A percentile compares a stretch with the other conserved stretches of the same genome.
Evolutionary conservation across 2,888 invertebrate genomes (phyloP).

Genomic region (Bedellia somnulentella): DNA sequence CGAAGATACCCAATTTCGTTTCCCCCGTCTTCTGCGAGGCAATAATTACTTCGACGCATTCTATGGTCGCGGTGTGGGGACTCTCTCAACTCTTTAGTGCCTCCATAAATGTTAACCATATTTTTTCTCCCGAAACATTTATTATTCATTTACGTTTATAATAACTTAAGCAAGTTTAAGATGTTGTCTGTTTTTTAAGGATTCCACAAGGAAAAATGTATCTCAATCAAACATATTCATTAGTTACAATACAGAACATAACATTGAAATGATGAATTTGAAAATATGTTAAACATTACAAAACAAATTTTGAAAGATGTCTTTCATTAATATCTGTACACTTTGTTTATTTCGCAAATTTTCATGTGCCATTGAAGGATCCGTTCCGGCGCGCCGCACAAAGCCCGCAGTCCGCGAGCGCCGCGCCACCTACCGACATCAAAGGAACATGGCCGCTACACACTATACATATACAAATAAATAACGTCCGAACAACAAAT

Average conservation of each 20-base stretch:
- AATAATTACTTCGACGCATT: slow-evolving; percentile 55
- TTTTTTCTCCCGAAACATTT: no score
- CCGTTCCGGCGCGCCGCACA: slow-evolving; percentile 39
- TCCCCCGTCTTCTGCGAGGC: slow-evolving; percentile 35
- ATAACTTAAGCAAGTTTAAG: no score
- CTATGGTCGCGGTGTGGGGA: slow-evolving; percentile 23
- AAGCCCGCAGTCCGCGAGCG: slow-evolving; percentile 20
- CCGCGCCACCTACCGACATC: slow-evolving; percentile 31
- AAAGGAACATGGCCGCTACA: slow-evolving; percentile 26
- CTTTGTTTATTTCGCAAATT: slow-evolving; percentile 32
- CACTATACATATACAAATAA: slow-evolving; percentile 49
- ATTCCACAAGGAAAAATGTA: no score
- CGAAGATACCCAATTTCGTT: slow-evolving; percentile 47
- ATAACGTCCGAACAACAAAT: slow-evolving; percentile 57
- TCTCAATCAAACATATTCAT: no score
- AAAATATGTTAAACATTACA: no score
- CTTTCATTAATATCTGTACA: slow-evolving; percentile 1
- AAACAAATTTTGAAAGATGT: background rate
- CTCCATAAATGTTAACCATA: slow-evolving; percentile 33
- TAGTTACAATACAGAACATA: no score
- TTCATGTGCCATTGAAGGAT: slow-evolving; percentile 38
- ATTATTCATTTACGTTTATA: no score
- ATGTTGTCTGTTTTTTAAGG: no score
- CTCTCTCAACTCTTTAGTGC: slow-evolving; percentile 18
- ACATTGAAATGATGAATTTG: no score